Conservation (phyloP, 2,797 vertebrate species). For the Orestias chungarensis region DNA sequence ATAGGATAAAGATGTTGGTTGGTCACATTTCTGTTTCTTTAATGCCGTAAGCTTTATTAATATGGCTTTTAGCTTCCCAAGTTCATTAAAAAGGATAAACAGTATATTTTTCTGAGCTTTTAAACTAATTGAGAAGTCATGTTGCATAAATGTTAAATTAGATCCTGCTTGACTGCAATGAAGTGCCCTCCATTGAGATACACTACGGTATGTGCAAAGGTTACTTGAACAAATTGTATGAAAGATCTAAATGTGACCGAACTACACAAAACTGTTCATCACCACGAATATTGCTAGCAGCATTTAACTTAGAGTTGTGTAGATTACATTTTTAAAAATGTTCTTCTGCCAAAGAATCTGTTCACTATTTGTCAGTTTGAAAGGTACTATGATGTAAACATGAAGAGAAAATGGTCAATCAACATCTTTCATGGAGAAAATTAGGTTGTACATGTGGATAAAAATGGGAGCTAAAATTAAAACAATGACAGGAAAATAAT, state of each 20-base stretch:
- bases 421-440: slow-evolving; percentile 22
- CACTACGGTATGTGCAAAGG: not conserved
- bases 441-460: not conserved
- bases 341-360: slow-evolving; percentile 21
- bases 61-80: not conserved
- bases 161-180: not conserved
- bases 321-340: slow-evolving; percentile 29
- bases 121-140: slow-evolving; percentile 5
- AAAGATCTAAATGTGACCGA: slow-evolving; percentile 40
- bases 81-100: slow-evolving; percentile 5
- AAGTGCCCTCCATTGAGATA: slow-evolving; percentile 10
- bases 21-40: not conserved
- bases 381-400: slow-evolving; percentile 34
- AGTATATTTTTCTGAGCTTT: slow-evolving; percentile 11
- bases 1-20: not conserved
- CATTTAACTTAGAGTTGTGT: slow-evolving; percentile 47
- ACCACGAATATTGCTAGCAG: slow-evolving; percentile 42
- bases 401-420: slow-evolving; percentile 38
- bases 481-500: slow-evolving; percentile 1
- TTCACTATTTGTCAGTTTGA: slow-evolving; percentile 39
- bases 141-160: slow-evolving; percentile 21
- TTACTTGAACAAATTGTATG: slow-evolving; percentile 28
- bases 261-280: slow-evolving; percentile 47
- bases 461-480: not conserved
- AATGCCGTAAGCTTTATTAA: not conserved